Evolutionary conservation across 2,797 vertebrate genomes (phyloP).

Genomic region (Craterocephalus amniculus): DNA sequence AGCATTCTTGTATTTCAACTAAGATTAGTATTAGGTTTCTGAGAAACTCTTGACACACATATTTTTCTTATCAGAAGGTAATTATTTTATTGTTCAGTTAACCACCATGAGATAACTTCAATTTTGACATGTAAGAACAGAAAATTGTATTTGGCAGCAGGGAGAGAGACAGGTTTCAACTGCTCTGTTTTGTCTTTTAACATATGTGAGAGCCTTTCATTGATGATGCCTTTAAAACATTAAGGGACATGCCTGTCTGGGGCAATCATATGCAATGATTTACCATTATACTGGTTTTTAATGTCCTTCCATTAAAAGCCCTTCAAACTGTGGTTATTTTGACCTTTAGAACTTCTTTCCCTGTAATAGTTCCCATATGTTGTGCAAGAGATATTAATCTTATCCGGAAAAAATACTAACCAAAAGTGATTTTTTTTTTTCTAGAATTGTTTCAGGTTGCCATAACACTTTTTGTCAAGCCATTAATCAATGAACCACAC

Average conservation of each 20-base stretch:
- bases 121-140: conserved; percentile 47
- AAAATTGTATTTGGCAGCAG: conserved; percentile 43
- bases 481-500: conserved; percentile 43
- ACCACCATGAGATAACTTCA: conserved; percentile 44
- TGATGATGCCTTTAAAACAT: conserved; percentile 49
- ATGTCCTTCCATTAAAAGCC: conserved; percentile 62
- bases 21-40: conserved; percentile 64
- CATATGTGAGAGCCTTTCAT: conserved; percentile 32
- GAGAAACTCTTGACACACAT: conserved; percentile 56
- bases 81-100: conserved; percentile 63
- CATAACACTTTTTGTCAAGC: conserved; percentile 67
- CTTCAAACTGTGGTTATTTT: conserved; percentile 66
- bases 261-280: conserved; percentile 48
- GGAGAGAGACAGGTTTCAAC: conserved; percentile 25
- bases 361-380: conserved; percentile 72
- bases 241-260: conserved; percentile 51
- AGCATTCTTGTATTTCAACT: conserved; percentile 61
- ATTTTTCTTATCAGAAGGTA: conserved; percentile 64
- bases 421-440: conserved; percentile 28
- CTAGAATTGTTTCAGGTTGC: conserved; percentile 45
- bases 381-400: conserved; percentile 66
- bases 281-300: conserved; percentile 47
- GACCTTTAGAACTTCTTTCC: conserved; percentile 60
- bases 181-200: conserved; percentile 13
- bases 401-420: conserved; percentile 56